Percentiles rank a stretch among this genome's conserved stretches.
Evolutionary conservation across 2,888 invertebrate species (phyloP).

Genomic region (Polylopha cassiicola): DNA sequence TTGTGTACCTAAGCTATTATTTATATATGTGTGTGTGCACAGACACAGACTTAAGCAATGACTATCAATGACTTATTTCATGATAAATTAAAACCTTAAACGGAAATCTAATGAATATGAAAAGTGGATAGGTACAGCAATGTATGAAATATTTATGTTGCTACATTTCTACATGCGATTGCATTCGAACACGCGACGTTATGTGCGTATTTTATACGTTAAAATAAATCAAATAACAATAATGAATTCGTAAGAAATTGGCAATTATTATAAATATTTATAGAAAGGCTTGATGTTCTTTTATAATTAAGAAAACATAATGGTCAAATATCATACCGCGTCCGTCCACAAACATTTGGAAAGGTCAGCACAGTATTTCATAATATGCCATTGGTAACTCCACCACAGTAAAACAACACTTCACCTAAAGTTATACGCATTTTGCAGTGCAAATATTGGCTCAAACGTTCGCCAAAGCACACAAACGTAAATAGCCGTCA

Average conservation of each 20-base stretch:
- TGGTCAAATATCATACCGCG: slow-evolving; percentile 38
- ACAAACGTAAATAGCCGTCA: slow-evolving; percentile 52
- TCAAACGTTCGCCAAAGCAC: slow-evolving; percentile 41
- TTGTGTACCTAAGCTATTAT: too few species aligned
- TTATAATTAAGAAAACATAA: too few species aligned
- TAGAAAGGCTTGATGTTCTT: too few species aligned
- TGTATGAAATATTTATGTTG: slow-evolving; percentile 23
- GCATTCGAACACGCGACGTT: slow-evolving; percentile 33
- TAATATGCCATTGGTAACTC: slow-evolving; percentile 47
- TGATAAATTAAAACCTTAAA: slow-evolving; percentile 19
- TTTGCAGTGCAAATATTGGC: slow-evolving; percentile 46
- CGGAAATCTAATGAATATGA: slow-evolving; percentile 28
- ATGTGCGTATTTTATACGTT: slow-evolving; percentile 24
- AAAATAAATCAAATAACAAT: too few species aligned
- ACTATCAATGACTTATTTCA: slow-evolving; percentile 13
- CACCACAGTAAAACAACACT: slow-evolving; percentile 56
- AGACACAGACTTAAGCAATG: background rate
- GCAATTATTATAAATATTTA: too few species aligned
- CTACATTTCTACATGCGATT: slow-evolving; percentile 35
- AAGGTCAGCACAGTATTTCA: slow-evolving; percentile 51
- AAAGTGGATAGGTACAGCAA: slow-evolving; percentile 22
- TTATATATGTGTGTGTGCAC: background rate
- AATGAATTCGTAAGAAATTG: too few species aligned
- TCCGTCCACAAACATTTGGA: slow-evolving; percentile 70
- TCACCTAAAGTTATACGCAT: slow-evolving; percentile 54